Evolutionary conservation across 2,113 vertebrate species (phyloP).

Genomic region (Eonycteris spelaea): DNA sequence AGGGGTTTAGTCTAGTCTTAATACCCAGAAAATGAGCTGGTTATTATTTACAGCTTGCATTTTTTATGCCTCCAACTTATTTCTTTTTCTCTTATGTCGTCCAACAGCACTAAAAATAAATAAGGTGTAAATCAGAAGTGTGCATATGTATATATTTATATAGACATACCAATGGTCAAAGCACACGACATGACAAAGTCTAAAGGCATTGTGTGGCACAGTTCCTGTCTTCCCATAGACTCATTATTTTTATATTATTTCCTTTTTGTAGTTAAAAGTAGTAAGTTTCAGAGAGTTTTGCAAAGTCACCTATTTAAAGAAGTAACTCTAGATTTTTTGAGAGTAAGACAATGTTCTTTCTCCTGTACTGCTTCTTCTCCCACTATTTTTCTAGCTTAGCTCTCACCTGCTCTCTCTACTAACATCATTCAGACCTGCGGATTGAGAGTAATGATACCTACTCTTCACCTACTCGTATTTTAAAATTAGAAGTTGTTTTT

Average conservation of each 20-base stretch:
- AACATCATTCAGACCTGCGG: not conserved
- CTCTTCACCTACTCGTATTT: not conserved
- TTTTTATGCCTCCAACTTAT: not conserved
- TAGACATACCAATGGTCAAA: too few species aligned
- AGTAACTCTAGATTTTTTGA: not conserved
- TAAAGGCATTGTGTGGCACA: not conserved
- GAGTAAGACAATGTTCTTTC: not conserved
- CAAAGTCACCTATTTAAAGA: not conserved
- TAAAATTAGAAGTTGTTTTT: not conserved
- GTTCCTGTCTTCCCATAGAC: not conserved
- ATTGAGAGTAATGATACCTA: not conserved
- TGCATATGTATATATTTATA: not conserved
- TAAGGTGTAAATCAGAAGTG: not conserved
- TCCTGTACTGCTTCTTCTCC: not conserved
- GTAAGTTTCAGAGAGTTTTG: not conserved
- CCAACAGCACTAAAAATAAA: not conserved
- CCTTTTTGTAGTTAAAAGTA: not conserved
- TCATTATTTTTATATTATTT: not conserved
- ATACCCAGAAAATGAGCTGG: not conserved
- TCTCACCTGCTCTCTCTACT: not conserved
- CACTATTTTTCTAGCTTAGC: not conserved
- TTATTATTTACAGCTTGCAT: not conserved
- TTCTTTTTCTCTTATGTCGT: not conserved
- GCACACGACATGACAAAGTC: not conserved
- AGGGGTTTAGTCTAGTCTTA: not conserved